Conservation (phyloP, 2,888 invertebrate genomes). For the Cephus rjabovi region DNA sequence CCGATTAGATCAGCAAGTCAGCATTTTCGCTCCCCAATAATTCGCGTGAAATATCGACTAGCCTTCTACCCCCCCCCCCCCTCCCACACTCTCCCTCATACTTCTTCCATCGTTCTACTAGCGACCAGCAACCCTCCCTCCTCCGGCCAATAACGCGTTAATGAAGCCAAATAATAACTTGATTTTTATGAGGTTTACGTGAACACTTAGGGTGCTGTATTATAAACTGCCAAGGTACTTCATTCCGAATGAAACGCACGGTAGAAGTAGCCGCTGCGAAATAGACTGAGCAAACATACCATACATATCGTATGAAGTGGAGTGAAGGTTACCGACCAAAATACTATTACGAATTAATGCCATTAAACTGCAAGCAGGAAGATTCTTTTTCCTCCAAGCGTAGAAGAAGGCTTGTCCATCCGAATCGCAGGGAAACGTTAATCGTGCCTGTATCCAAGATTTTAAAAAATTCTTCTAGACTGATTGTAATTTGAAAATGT, state of each 20-base stretch:
- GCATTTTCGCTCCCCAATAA: conserved; percentile 46
- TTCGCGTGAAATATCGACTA: conserved; percentile 44
- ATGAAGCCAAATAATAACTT: conserved; percentile 33
- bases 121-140: conserved; percentile 12
- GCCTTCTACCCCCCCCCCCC: conserved; percentile 14
- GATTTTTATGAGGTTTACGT: conserved; percentile 28
- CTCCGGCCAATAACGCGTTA: conserved; percentile 30
- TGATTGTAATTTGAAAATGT: neutral
- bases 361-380: no score
- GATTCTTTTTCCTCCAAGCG: no score
- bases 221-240: conserved; percentile 24
- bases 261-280: no score
- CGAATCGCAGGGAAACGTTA: no score
- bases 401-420: no score
- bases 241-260: no score
- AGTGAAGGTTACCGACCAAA: no score
- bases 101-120: conserved; percentile 13
- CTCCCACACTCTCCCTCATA: conserved; percentile 15
- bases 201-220: conserved; percentile 10
- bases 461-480: no score
- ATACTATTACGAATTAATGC: no score
- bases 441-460: no score
- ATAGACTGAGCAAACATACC: no score
- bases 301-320: no score
- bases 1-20: conserved; percentile 48